A percentile compares a stretch with the other conserved stretches of the same genome.
These are phyloP conservation scores for Stomatorhinus walkeri DNA, from an alignment of 2,797 vertebrate genomes.

Conservation along the genomic window DNA sequence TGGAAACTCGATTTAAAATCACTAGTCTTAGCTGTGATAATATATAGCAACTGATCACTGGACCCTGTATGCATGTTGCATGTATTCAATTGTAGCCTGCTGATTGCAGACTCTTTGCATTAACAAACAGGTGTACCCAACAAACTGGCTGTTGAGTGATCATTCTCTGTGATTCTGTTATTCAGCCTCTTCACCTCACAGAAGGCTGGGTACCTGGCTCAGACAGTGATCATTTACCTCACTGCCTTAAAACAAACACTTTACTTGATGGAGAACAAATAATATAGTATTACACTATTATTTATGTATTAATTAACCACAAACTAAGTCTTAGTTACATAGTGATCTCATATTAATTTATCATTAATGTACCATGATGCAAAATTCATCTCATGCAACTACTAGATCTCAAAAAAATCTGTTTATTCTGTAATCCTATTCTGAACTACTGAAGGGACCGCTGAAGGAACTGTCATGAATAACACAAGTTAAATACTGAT, in stretches of 20 bases:
- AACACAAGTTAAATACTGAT: background rate
- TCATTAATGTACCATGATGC: background rate
- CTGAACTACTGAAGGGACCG: background rate
- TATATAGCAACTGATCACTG: background rate
- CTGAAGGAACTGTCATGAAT: background rate
- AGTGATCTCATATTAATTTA: background rate
- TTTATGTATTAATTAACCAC: background rate
- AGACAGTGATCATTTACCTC: background rate
- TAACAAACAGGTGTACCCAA: background rate
- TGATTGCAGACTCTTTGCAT: background rate
- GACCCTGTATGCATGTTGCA: background rate
- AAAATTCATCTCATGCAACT: background rate
- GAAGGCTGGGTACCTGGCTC: background rate
- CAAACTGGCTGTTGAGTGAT: background rate
- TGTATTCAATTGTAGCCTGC: background rate
- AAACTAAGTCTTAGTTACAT: background rate
- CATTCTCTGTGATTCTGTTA: background rate
- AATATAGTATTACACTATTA: background rate
- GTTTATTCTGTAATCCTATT: background rate
- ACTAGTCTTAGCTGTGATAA: background rate
- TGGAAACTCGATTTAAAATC: background rate
- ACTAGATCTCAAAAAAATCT: background rate
- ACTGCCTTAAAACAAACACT: background rate
- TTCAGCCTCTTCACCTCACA: background rate
- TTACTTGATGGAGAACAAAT: background rate